Evolutionary conservation across 2,113 vertebrate species (phyloP), one percentile per base, ranked within the genome.

Genomic region (Oenanthe oenanthe): DNA sequence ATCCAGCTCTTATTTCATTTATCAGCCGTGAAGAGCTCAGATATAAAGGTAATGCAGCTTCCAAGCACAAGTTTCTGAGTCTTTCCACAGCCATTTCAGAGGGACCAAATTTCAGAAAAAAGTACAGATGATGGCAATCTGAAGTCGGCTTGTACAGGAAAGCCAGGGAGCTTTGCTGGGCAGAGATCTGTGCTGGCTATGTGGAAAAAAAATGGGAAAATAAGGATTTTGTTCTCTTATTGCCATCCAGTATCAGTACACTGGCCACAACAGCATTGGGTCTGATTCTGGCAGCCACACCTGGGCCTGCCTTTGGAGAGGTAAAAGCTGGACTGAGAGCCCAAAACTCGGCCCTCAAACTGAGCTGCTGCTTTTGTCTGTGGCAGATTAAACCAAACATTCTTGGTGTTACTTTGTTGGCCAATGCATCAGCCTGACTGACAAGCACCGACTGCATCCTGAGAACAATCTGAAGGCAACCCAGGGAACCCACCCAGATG

Each of bases 401-500:
- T 65, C 31, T 93, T 7, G 0, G 57, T 42, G 93, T 71, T 92
- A 45, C 63, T 91, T 76, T 65, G 66, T 50, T 85, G 81, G 87
- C 91, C 94, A 63, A 2, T 91, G 91, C 87, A 87, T 95, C 93
- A 85, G 89, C 47, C 90, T 77, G 58, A 87, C 28, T 91, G 86
- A 92, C 81, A 21, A 16, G 47, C 63, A 57, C 60, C 2, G 83
- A 61, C 65, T 61, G 56, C 89, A 72, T 84, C 63, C 88, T 16
- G 91, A 73, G 95, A 89, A 88, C 81, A 88, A 54, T 77, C 86
- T 58, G 93, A 85, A 89, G 78, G 26, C 22, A 92, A 17, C 62
- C 74, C 85, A 36, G 68, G 32, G 43, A 80, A 88, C 65, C 53
- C 80, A 62, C 85, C 84, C 92, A 58, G n/a, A 93, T 85, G 54